These are phyloP conservation scores for Lates calcarifer DNA, from an alignment of 2,113 vertebrate species.

Conservation along the genomic window DNA sequence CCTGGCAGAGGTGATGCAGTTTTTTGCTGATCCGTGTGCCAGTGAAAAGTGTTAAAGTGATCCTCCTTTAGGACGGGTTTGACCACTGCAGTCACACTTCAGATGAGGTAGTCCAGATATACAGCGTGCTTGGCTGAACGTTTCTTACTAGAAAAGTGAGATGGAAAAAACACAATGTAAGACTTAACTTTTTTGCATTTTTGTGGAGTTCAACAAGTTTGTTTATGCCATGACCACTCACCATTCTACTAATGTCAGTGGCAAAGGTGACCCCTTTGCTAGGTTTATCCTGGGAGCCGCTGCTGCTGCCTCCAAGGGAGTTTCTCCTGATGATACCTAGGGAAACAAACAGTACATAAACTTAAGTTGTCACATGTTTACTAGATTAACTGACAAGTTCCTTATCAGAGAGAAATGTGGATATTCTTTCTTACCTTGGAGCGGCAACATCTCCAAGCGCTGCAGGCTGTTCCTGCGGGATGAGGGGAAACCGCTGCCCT, in stretches of 20 bases:
- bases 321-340: slow-evolving; percentile 94
- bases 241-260: slow-evolving; percentile 88
- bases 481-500: slow-evolving; percentile 88
- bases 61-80: slow-evolving; percentile 50
- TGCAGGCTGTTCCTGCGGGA: slow-evolving; percentile 95
- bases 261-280: slow-evolving; percentile 93
- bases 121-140: slow-evolving; percentile 52
- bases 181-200: not conserved
- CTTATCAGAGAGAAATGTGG: not conserved
- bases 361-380: accelerated
- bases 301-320: slow-evolving; percentile 93
- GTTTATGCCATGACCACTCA: slow-evolving; percentile 74
- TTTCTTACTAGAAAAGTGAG: slow-evolving; percentile 72
- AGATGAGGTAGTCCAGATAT: slow-evolving; percentile 84
- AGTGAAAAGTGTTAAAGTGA: slow-evolving; percentile 39
- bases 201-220: not conserved
- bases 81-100: slow-evolving; percentile 65
- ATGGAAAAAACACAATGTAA: not conserved
- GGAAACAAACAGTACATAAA: not conserved
- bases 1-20: slow-evolving; percentile 35
- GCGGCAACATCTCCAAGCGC: slow-evolving; percentile 88
- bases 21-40: slow-evolving; percentile 33
- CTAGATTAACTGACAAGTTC: not conserved
- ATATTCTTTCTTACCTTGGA: slow-evolving; percentile 83
- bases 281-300: slow-evolving; percentile 89